phyloP scores from a whole-genome alignment of 2,888 invertebrate species.

The Carpatolechia fugitivella region DNA sequence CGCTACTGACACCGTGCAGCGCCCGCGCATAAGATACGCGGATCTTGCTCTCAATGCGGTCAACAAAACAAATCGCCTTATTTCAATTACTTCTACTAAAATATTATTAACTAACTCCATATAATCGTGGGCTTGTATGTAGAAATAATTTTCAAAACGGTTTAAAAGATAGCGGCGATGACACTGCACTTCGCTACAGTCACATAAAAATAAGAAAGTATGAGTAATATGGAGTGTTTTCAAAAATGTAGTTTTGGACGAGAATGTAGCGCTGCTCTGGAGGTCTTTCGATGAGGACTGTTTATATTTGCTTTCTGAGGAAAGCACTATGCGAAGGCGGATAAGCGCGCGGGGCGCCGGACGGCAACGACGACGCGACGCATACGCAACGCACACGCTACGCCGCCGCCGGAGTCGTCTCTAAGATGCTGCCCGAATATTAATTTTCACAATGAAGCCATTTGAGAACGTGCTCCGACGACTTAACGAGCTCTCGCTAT shows the following conservation, averaged over 20 bases:
- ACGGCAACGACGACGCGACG: constrained; percentile 25
- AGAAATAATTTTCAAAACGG: too few relatives aligned
- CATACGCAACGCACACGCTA: too few relatives aligned
- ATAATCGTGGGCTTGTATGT: too few relatives aligned
- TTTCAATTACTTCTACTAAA: constrained; percentile 2
- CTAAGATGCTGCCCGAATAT: constrained; percentile 66
- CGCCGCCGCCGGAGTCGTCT: constrained; percentile 25
- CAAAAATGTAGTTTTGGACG: constrained; percentile 31
- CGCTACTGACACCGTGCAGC: constrained; percentile 9
- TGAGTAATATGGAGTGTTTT: constrained; percentile 26
- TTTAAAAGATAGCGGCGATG: not conserved
- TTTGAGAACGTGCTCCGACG: constrained; percentile 62
- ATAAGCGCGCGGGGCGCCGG: constrained; percentile 30
- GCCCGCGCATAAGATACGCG: constrained; percentile 9
- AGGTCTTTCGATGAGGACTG: constrained; percentile 62
- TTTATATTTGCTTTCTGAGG: constrained; percentile 63
- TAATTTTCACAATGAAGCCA: constrained; percentile 75
- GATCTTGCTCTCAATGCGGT: constrained; percentile 10
- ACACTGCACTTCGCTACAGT: not conserved
- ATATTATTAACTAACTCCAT: not conserved
- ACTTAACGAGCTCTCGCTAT: constrained; percentile 54
- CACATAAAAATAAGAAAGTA: constrained; percentile 35
- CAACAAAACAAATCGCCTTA: constrained; percentile 4
- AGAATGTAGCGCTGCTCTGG: constrained; percentile 59
- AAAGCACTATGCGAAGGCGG: constrained; percentile 29